A percentile compares a stretch with the other conserved stretches of the same genome.
phyloP scores from a whole-genome alignment of 2,113 vertebrate species.

The Rattus rattus region DNA sequence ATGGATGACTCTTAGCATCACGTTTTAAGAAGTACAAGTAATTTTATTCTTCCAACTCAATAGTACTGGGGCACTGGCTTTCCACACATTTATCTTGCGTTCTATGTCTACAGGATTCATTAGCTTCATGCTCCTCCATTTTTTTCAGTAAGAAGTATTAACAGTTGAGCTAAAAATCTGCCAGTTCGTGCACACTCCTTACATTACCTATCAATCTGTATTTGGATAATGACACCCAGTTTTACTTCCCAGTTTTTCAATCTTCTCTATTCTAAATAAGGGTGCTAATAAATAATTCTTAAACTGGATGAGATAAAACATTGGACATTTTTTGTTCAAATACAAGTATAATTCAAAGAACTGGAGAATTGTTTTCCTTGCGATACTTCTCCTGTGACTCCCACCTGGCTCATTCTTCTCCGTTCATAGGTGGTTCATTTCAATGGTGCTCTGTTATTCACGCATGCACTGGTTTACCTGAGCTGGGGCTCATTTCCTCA shows the following conservation, averaged over 20 bases:
- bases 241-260: neutral
- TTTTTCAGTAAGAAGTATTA: neutral
- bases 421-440: fast-evolving
- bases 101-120: neutral
- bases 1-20: neutral
- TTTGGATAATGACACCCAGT: neutral
- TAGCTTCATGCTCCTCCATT: neutral
- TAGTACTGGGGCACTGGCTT: neutral
- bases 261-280: neutral
- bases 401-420: fast-evolving
- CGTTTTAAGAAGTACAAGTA: neutral
- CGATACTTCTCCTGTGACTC: neutral
- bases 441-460: neutral
- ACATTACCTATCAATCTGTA: neutral
- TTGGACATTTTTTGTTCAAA: neutral
- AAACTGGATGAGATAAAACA: neutral
- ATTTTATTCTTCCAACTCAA: neutral
- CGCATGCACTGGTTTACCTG: neutral
- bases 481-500: neutral
- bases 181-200: neutral
- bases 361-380: neutral
- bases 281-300: neutral
- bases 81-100: neutral
- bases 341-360: neutral
- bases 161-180: neutral